phyloP scores from a whole-genome alignment of 2,888 invertebrate genomes.

The Agrochola lota region DNA sequence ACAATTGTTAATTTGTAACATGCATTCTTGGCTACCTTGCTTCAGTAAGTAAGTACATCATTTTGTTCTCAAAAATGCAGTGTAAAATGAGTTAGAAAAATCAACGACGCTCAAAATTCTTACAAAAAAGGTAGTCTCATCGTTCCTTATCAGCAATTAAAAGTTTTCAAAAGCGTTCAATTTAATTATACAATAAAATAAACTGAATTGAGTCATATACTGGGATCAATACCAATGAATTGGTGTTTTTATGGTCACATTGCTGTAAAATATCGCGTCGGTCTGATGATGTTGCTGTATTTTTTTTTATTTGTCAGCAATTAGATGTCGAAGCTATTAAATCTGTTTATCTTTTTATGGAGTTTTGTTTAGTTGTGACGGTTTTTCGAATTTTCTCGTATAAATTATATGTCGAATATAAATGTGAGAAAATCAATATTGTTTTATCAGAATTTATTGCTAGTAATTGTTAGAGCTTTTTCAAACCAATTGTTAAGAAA shows the following conservation, averaged over 20 bases:
- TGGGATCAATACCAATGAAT: slow-evolving; percentile 46
- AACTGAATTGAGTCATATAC: slow-evolving; percentile 54
- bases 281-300: slow-evolving; percentile 24
- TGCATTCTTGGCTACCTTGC: background rate
- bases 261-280: slow-evolving; percentile 57
- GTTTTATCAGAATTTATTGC: background rate
- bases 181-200: slow-evolving; percentile 53
- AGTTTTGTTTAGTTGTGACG: slow-evolving; percentile 3
- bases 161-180: slow-evolving; percentile 46
- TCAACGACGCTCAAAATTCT: background rate
- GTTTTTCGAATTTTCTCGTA: background rate
- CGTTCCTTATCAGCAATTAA: slow-evolving; percentile 34
- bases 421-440: background rate
- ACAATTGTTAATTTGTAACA: background rate
- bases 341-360: slow-evolving; percentile 20
- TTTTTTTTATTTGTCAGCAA: slow-evolving; percentile 19
- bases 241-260: slow-evolving; percentile 50
- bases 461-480: background rate
- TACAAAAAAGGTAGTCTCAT: slow-evolving; percentile 19
- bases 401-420: background rate
- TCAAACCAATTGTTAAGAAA: slow-evolving; percentile 1
- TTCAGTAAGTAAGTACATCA: background rate
- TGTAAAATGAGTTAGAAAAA: background rate
- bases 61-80: background rate
- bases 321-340: slow-evolving; percentile 19